phyloP scores from a whole-genome alignment of 2,113 vertebrate genomes.

The Larimichthys polyactis region DNA sequence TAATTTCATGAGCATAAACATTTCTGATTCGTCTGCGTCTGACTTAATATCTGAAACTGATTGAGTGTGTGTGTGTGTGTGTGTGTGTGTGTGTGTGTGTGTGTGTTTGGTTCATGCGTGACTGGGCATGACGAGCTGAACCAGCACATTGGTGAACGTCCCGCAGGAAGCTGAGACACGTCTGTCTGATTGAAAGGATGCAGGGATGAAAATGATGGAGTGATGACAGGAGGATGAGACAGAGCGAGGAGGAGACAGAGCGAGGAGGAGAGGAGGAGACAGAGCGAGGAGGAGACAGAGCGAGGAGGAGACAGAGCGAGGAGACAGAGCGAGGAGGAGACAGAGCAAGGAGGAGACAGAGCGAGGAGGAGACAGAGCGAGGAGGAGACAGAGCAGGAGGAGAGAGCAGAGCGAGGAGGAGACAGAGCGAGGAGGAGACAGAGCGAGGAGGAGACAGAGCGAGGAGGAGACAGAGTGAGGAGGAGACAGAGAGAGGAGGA shows the following conservation, averaged over 20 bases:
- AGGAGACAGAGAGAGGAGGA: neutral
- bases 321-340: too few species aligned
- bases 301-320: too few species aligned
- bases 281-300: too few species aligned
- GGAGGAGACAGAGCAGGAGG: too few species aligned
- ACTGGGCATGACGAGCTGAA: constrained; percentile 2
- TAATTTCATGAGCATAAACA: constrained; percentile 38
- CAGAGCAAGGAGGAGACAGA: too few species aligned
- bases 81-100: neutral
- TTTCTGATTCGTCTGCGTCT: constrained; percentile 23
- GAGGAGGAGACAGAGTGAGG: neutral
- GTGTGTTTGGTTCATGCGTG: constrained; percentile 11
- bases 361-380: too few species aligned
- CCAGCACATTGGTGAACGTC: neutral
- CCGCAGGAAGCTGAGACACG: too few species aligned
- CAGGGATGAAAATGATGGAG: too few species aligned
- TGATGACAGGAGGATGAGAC: too few species aligned
- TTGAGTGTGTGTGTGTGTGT: neutral
- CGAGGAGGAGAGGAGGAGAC: too few species aligned
- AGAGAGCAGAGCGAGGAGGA: neutral
- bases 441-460: neutral
- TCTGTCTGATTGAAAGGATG: too few species aligned
- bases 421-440: neutral
- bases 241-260: too few species aligned
- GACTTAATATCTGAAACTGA: constrained; percentile 37